Percentiles rank a stretch among this genome's conserved stretches.
Evolutionary conservation across 2,797 vertebrate genomes (phyloP).

Genomic region (Hydrolagus colliei): DNA sequence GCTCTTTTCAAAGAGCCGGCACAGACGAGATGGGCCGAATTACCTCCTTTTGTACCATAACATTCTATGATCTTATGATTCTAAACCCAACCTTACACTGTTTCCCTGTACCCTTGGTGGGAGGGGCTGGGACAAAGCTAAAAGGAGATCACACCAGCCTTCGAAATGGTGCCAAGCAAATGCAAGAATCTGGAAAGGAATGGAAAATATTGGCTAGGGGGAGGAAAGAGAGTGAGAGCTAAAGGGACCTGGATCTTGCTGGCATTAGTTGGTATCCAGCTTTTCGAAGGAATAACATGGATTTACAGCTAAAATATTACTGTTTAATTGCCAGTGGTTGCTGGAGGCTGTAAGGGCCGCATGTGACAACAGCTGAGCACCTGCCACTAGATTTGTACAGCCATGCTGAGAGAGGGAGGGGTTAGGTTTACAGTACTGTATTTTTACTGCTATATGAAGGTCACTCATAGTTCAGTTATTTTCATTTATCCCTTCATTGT

Average conservation of each 20-base stretch:
- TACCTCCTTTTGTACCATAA: no score
- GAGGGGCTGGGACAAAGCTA: no score
- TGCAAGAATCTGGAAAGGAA: not conserved
- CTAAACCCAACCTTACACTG: no score
- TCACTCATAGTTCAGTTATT: not conserved
- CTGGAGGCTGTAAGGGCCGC: not conserved
- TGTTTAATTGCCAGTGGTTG: not conserved
- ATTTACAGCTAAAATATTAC: not conserved
- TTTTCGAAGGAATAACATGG: not conserved
- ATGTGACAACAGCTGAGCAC: not conserved
- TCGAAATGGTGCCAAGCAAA: no score
- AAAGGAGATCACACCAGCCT: no score
- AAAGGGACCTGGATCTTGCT: not conserved
- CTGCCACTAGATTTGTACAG: not conserved
- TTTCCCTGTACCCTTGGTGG: no score
- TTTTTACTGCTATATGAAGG: not conserved
- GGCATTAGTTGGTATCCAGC: not conserved
- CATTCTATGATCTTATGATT: no score
- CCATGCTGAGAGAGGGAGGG: not conserved
- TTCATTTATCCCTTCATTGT: not conserved
- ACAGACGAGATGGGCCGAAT: no score
- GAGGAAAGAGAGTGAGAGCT: not conserved
- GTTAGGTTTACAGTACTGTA: not conserved
- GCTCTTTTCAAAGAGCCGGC: no score
- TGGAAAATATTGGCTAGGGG: not conserved